These are phyloP conservation scores for Sebastes fasciatus DNA, from an alignment of 2,113 vertebrate species.

Conservation along the genomic window DNA sequence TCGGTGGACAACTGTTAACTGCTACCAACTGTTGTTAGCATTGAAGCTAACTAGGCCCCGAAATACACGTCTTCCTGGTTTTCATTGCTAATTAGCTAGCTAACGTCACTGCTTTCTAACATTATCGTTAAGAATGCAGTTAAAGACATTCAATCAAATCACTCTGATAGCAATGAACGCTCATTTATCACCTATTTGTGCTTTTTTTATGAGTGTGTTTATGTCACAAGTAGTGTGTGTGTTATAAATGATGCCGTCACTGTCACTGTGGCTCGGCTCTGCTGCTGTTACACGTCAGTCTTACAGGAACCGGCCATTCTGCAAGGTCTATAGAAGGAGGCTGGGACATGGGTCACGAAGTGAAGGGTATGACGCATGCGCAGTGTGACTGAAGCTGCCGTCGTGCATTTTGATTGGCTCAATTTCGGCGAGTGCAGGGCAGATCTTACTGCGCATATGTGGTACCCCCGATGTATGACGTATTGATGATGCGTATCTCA, in stretches of 20 bases:
- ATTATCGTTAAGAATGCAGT: background rate
- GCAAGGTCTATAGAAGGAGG: no score
- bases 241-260: background rate
- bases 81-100: slow-evolving; percentile 35
- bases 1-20: background rate
- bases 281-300: slow-evolving; percentile 83
- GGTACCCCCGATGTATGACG: no score
- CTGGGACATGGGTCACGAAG: no score
- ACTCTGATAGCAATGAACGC: background rate
- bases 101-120: background rate
- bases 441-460: no score
- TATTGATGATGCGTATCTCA: no score
- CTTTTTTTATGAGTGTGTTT: no score
- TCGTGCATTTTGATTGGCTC: no score
- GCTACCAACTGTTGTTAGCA: slow-evolving; percentile 43
- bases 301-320: slow-evolving; percentile 46
- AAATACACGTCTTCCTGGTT: slow-evolving; percentile 68
- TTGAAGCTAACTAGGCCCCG: slow-evolving; percentile 56
- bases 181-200: rapidly evolving
- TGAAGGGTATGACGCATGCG: no score
- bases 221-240: rapidly evolving
- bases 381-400: no score
- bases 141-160: background rate
- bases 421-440: no score
- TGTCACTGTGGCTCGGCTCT: slow-evolving; percentile 5